Conservation (phyloP, 2,113 vertebrate genomes). For the Mystacornis crossleyi region DNA sequence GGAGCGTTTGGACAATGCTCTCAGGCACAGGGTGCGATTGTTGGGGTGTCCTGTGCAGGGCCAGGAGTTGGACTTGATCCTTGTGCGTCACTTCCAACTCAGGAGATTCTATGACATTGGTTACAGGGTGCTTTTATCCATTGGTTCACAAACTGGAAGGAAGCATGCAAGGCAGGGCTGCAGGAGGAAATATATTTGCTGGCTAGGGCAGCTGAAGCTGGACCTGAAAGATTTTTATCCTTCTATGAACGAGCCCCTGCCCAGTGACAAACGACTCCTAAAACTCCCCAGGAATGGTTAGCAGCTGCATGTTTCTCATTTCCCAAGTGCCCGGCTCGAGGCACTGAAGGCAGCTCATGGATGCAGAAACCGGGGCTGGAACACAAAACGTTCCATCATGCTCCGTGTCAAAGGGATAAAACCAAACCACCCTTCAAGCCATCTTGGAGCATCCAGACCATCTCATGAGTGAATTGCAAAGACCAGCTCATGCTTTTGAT, state of each 20-base stretch:
- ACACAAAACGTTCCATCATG: accelerated
- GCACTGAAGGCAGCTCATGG: background rate
- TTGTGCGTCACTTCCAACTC: background rate
- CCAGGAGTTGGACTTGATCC: background rate
- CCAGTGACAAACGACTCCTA: accelerated
- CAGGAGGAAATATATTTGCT: background rate
- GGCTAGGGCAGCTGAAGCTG: background rate
- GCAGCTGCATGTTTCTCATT: background rate
- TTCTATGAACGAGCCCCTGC: background rate
- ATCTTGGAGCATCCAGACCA: background rate
- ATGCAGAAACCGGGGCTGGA: background rate
- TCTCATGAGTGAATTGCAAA: background rate
- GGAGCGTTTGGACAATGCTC: background rate
- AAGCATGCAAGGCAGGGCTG: background rate
- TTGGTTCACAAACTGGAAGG: background rate
- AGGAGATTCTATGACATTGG: background rate
- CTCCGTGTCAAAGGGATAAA: background rate
- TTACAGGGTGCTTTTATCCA: background rate
- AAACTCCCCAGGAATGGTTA: background rate
- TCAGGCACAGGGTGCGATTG: background rate
- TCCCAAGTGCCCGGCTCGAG: background rate
- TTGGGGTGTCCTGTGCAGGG: background rate
- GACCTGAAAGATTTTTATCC: background rate
- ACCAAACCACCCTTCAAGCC: background rate
- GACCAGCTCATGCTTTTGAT: background rate